Evolutionary conservation across 2,888 invertebrate genomes (phyloP).

Genomic region (Pyralis farinalis): DNA sequence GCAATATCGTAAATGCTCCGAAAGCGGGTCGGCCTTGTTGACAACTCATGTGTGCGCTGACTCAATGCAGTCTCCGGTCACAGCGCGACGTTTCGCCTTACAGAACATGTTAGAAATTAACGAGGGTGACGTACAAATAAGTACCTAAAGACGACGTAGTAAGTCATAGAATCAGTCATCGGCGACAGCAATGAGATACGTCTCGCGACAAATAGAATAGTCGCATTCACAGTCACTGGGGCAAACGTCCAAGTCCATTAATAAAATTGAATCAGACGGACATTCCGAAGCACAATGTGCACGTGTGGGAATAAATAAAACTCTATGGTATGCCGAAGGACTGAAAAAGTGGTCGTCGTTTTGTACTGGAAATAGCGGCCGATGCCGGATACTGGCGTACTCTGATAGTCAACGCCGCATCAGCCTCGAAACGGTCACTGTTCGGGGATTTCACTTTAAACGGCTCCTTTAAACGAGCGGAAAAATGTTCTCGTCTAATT

Average conservation of each 20-base stretch:
- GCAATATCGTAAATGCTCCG: conserved; percentile 59
- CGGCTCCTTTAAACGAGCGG: conserved; percentile 25
- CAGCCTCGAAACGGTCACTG: not conserved
- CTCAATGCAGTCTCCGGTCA: conserved; percentile 62
- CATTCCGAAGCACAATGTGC: conserved; percentile 74
- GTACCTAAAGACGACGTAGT: conserved; percentile 35
- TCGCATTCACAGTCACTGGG: conserved; percentile 72
- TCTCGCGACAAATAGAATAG: conserved; percentile 63
- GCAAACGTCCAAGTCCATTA: conserved; percentile 80
- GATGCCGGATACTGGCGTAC: conserved; percentile 12
- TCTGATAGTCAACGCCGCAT: conserved; percentile 6
- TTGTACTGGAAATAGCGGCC: not conserved
- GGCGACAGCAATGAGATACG: conserved; percentile 41
- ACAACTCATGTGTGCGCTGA: conserved; percentile 54
- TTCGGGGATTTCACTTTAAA: conserved; percentile 15
- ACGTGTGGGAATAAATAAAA: conserved; percentile 70
- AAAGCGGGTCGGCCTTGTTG: conserved; percentile 62
- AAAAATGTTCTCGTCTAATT: conserved; percentile 32
- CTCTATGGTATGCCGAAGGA: conserved; percentile 23
- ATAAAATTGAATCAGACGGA: conserved; percentile 80
- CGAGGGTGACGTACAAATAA: conserved; percentile 29
- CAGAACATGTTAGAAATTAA: conserved; percentile 30
- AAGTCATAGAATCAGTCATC: conserved; percentile 45
- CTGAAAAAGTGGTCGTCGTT: conserved; percentile 16
- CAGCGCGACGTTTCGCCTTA: conserved; percentile 18